Evolutionary conservation across 2,113 vertebrate genomes (phyloP), one percentile per base, ranked within the genome.

Genomic region (Equus quagga): DNA sequence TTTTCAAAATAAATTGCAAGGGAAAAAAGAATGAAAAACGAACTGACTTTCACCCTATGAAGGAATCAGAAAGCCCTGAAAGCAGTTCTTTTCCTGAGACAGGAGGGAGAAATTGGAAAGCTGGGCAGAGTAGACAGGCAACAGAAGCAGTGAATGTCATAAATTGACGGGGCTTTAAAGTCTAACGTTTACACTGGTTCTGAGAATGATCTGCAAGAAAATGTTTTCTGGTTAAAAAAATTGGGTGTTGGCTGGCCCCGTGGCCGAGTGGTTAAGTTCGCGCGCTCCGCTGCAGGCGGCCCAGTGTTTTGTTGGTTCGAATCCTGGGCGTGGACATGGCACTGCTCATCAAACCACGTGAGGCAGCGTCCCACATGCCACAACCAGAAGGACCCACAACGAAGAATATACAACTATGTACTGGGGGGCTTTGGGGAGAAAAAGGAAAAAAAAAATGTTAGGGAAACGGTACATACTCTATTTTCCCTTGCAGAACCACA

Each of bases 1-100:
- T 81, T 95, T 93, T 85, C 58, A 89, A 88, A 76, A 70, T 89
- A 82, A 89, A 65, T 78, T 80, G 36, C 26, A 75, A 19, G 14
- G 49, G 9, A 3, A 60, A 69, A 56, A 73, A 51, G 3, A 67
- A 65, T 41, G 14, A 49, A 64, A 19, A 80, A 58, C 10, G 46
- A 67, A 54, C 19, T 44, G n/a, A 95, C 69, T 72, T 60, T 65
- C 28, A 73, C 17, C 14, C 65, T 85, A 31, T 80, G 65, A 72
- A 91, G n/a, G 46, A 86, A 65, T 89, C n/a, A 4, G 56, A 90
- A 85, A 85, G 36, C 5, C 7, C 1, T 54, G 51, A 54, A 46
- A 24, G 21, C 56, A 31, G 15, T 33, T 84, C 46, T 92, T 89
- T 72, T 95, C 51, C 60, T 85, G 69, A 76, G 92, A 72, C 28